Evolutionary conservation across 2,888 invertebrate genomes (phyloP), one percentile per base, ranked within the genome.

Genomic region (Scaptomyza polygonia): DNA sequence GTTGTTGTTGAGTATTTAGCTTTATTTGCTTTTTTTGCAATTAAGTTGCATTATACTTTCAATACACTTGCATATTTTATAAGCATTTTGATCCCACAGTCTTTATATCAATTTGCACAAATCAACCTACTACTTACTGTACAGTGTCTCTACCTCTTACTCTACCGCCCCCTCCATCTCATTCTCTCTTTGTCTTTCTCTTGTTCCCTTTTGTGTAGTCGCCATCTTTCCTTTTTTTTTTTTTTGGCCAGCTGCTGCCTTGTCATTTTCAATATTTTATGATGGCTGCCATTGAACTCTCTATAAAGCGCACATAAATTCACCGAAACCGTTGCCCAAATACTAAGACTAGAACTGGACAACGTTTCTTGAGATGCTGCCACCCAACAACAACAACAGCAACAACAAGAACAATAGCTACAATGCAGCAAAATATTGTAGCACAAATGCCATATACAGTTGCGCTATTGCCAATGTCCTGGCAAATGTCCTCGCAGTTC

Each of bases 271-370:
- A 68, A 79, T 89, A 86, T 77, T 89, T 89, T 89, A 89, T 89
- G 89, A 87, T 82, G 66, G 64, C 81, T 82, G 71, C 75, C 86
- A 88, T 84, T 89, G 90, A 89, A 90, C 90, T 87, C 80, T 82
- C 76, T 63, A 66, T 80, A 72, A 84, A 71, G 72, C 72, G 77
- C 74, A 76, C 89, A 89, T 89, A 87, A 89, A 89, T 89, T 89
- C 67, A 59, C 40, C 4, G 25, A 64, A 72, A 85, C 71, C 72
- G 74, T 71, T 67, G 75, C 80, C 40, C 45, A 51, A 49, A 51
- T 51, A 47, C 32, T 14, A 8, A 7, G 2, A 27, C n/a, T 32
- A 25, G n/a, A 16, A 54, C 21, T 70, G 73, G 52, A 42, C 65
- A 59, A 62, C 64, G 67, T 66, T 80, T 54, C 87, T 80, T 78